Evolutionary conservation across 2,113 vertebrate genomes (phyloP).

Genomic region (Oncorhynchus masou): DNA sequence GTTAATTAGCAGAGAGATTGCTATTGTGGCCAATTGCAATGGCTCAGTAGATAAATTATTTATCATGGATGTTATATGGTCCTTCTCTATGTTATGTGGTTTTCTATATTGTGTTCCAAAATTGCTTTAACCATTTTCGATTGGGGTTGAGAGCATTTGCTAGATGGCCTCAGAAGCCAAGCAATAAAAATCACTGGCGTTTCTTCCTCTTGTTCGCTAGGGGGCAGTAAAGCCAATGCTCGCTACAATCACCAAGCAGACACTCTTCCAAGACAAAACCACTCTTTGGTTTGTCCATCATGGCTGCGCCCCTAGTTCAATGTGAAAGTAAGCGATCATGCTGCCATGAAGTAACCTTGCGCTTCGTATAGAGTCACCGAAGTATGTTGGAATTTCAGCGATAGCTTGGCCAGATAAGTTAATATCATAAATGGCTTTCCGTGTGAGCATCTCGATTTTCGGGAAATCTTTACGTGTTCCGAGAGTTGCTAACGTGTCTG

Average conservation of each 20-base stretch:
- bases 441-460: constrained; percentile 43
- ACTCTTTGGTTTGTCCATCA: constrained; percentile 52
- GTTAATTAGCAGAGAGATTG: no score
- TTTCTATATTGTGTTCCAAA: no score
- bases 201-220: constrained; percentile 35
- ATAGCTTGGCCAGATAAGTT: background rate
- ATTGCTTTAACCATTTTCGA: no score
- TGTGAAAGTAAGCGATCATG: constrained; percentile 49
- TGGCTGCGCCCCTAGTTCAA: constrained; percentile 58
- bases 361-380: background rate
- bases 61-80: no score
- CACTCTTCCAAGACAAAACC: constrained; percentile 36
- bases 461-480: constrained; percentile 28
- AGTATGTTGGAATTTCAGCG: rapidly evolving
- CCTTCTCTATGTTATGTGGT: no score
- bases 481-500: background rate
- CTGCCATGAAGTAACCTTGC: constrained; percentile 18
- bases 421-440: constrained; percentile 53
- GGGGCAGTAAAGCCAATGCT: constrained; percentile 32
- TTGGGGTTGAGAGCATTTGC: no score
- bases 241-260: background rate
- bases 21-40: no score
- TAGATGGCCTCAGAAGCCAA: no score
- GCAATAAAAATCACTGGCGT: background rate
- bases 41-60: no score